These are phyloP conservation scores for Perdix hodgsoniae DNA, from an alignment of 2,797 vertebrate species.

Conservation along the genomic window DNA sequence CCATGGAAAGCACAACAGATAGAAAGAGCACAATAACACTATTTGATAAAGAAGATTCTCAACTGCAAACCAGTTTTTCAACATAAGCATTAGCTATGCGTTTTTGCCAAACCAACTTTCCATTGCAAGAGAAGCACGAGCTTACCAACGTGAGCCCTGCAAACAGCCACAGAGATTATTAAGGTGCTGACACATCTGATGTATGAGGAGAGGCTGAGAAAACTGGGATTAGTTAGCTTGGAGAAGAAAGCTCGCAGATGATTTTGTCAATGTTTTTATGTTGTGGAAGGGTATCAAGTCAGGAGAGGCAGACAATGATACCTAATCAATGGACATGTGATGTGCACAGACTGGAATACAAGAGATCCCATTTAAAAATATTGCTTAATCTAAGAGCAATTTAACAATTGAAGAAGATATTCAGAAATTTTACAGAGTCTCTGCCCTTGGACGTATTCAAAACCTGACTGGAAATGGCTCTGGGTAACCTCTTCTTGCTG, in stretches of 20 bases:
- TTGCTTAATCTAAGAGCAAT: neutral
- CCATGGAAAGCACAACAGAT: too few relatives aligned
- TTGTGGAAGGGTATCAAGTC: neutral
- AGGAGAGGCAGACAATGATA: neutral
- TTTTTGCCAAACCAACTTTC: neutral
- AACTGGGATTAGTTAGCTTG: neutral
- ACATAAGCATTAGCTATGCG: too few relatives aligned
- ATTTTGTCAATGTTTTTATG: neutral
- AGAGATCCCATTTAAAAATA: neutral
- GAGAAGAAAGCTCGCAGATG: neutral
- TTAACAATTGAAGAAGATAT: neutral
- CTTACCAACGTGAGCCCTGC: neutral
- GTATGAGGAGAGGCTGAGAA: neutral
- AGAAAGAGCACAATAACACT: too few relatives aligned
- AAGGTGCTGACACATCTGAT: neutral
- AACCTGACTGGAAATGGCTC: neutral
- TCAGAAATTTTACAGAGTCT: neutral
- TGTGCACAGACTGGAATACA: neutral
- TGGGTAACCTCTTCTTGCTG: neutral
- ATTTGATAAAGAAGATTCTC: too few relatives aligned
- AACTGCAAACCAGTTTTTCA: too few relatives aligned
- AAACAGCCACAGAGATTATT: neutral
- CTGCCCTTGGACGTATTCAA: neutral
- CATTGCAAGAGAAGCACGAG: neutral
- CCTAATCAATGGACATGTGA: neutral